Evolutionary conservation across 92 coral and sea anemone species (phyloP), one percentile per base, ranked within the genome.

Genomic region (Desmophyllum pertusum): DNA sequence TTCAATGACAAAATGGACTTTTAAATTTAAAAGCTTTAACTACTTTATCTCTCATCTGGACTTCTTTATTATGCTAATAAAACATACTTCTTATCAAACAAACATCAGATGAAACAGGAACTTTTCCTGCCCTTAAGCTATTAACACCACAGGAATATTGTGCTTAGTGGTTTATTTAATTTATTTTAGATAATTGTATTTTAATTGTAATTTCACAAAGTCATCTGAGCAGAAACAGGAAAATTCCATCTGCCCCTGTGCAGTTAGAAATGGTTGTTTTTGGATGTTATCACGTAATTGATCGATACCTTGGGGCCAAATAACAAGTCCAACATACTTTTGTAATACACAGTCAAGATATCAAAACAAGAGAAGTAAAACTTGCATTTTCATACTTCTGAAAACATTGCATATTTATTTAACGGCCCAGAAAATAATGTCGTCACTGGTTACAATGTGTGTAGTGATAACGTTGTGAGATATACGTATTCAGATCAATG

Each of bases 161-260:
- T 31, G 25, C 25, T 35, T 0, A n/a, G 46, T 10, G n/a, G 21
- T 33, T 64, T 14, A 65, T 31, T 43, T 11, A 33, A 42, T 45
- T 66, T 30, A 59, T 46, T 67, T 30, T 23, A 43, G 69, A 43
- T 39, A 77, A 77, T 39, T 59, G 70, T 66, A 33, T 35, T 66
- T 66, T 79, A 33, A 79, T 66, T 66, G 84, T 35, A 79, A 79
- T 79, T 66, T 64, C 75, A 48, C 61, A 46, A 65, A 65, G 64
- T 37, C 84, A 41, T 31, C n/a, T 25, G 64, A 46, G 75, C 51
- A 25, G 73, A 79, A 66, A 79, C 84, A 79, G 84, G 75, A 67
- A 79, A 65, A 30, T 48, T 65, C 36, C 31, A 36, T 17, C 13
- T 23, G 17, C 17, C 63, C 17, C 10, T 10, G 14, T 21, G 50